Evolutionary conservation across 2,888 invertebrate genomes (phyloP).

Genomic region (Deilephila elpenor): DNA sequence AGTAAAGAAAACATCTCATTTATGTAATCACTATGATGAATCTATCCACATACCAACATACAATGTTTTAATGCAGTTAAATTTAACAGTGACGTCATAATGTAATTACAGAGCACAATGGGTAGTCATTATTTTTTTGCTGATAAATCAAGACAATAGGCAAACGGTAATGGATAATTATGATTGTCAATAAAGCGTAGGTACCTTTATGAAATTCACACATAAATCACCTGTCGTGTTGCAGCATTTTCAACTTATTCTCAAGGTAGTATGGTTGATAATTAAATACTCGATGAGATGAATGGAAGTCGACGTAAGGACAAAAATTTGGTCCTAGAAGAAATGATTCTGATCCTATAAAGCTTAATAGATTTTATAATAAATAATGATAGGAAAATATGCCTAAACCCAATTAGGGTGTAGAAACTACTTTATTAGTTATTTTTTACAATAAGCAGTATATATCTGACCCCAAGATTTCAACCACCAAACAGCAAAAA

Average conservation of each 20-base stretch:
- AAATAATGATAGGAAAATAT: no score
- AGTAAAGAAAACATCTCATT: background rate
- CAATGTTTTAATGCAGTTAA: background rate
- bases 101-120: background rate
- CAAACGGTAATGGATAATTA: background rate
- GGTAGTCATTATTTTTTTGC: conserved; percentile 15
- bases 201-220: background rate
- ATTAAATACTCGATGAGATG: no score
- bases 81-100: background rate
- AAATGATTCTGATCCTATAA: no score
- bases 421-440: no score
- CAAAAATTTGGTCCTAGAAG: no score
- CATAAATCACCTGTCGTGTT: background rate
- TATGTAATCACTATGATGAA: background rate
- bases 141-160: background rate
- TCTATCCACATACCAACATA: no score
- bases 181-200: background rate
- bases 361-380: no score
- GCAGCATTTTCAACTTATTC: background rate
- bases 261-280: background rate
- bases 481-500: background rate
- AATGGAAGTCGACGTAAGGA: no score
- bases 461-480: no score
- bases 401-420: no score
- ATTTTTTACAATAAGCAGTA: no score